Evolutionary conservation across 2,113 vertebrate genomes (phyloP), one percentile per base, ranked within the genome.

Genomic region (Chauna torquata): DNA sequence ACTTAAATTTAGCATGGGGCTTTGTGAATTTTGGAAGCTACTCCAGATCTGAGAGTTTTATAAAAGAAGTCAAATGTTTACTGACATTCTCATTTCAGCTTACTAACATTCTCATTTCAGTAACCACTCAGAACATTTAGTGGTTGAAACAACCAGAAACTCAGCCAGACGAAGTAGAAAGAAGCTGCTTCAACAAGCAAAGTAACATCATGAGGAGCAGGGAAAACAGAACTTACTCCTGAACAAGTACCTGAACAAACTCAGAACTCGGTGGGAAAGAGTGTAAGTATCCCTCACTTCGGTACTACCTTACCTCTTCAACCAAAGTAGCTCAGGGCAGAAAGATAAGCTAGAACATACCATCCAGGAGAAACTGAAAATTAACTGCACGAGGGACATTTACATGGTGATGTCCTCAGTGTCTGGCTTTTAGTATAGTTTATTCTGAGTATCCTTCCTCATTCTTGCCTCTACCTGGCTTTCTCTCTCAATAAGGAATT

Each of bases 1-100:
- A n/a, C 38, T 28, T 58, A 50, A 17, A 30, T 72, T 72, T 72
- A 70, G 16, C 0, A 0, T 47, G 30, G 17, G 30, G 16, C 80
- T 83, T 88, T 77, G 54, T 84, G 50, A 61, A 81, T 71, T 90
- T 87, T 71, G 55, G 55, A 90, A 82, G 86, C 25, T 52, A 28
- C 40, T 78, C 11, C 16, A 70, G 65, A 84, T 78, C 81, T 45
- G 6, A 86, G 27, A 83, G 7, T 13, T 84, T 83, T 81, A 54
- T 70, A 87, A 50, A 38, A 78, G 24, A 55, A 88, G 18, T 86
- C 34, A 58, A 52, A 86, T 42, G 8, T 82, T 88, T 86, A 57
- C n/a, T 50, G 27, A 34, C 30, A 79, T 44, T 40, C 30, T 83
- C 20, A 62, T 80, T 96, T 76, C 72, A 52, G 8, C 78, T 88